Evolutionary conservation across 2,888 invertebrate genomes (phyloP).

Genomic region (Malthinus seriepunctatus): DNA sequence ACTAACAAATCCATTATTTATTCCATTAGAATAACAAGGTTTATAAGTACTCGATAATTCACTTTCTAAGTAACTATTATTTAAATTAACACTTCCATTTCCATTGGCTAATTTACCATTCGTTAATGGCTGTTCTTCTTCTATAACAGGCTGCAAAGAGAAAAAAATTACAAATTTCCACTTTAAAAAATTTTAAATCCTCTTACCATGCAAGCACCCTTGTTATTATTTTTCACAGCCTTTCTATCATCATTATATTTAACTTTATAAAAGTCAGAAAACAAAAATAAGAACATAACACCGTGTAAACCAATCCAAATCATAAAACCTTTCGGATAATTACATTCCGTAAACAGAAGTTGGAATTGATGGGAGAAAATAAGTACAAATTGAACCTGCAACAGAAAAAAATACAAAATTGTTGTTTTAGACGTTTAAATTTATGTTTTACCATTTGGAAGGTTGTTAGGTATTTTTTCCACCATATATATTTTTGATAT

Average conservation of each 20-base stretch:
- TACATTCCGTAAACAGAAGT: conserved; percentile 85
- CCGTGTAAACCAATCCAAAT: conserved; percentile 95
- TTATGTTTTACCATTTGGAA: conserved; percentile 83
- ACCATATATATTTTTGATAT: conserved; percentile 95
- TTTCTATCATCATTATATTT: conserved; percentile 64
- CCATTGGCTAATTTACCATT: conserved; percentile 53
- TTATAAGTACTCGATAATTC: conserved; percentile 62
- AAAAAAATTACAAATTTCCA: neutral
- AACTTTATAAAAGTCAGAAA: conserved; percentile 92
- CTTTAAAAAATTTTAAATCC: conserved; percentile 20
- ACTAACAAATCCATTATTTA: conserved; percentile 64
- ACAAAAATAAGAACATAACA: conserved; percentile 89
- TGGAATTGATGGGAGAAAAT: conserved; percentile 93
- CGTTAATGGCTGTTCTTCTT: conserved; percentile 43
- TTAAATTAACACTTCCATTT: conserved; percentile 47
- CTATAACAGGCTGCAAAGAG: conserved; percentile 70
- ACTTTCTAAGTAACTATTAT: conserved; percentile 57
- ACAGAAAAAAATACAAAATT: conserved; percentile 10
- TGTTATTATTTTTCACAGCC: conserved; percentile 40
- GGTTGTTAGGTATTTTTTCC: conserved; percentile 94
- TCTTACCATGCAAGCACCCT: conserved; percentile 74
- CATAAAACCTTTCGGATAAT: conserved; percentile 89
- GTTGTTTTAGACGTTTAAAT: neutral
- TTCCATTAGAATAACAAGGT: conserved; percentile 66
- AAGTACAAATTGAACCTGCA: conserved; percentile 87